phyloP scores from a whole-genome alignment of 1,140 invertebrate genomes.

The Copidosoma floridanum region DNA sequence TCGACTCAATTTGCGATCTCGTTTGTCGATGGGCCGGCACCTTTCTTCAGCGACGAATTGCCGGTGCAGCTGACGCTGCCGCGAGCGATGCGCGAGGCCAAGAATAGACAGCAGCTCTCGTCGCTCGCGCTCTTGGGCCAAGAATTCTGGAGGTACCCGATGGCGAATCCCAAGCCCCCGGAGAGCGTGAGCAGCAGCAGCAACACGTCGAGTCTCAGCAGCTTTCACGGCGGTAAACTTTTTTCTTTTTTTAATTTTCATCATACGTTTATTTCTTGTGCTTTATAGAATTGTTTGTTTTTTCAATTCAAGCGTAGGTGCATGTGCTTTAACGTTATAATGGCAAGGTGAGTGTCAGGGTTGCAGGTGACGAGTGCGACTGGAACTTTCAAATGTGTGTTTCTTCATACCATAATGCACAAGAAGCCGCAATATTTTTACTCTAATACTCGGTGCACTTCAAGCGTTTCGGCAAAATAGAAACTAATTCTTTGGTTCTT shows the following conservation, averaged over 20 bases:
- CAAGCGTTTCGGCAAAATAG: no score
- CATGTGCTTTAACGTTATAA: no score
- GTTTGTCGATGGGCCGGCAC: no score
- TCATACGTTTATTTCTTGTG: no score
- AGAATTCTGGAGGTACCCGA: slow-evolving; percentile 88
- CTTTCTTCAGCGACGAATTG: slow-evolving; percentile 92
- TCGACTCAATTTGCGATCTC: no score
- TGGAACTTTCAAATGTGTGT: no score
- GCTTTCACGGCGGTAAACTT: slow-evolving; percentile 50
- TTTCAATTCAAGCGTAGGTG: neutral
- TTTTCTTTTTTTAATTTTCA: slow-evolving; percentile 8
- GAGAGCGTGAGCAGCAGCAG: slow-evolving; percentile 49
- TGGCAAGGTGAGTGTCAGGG: no score
- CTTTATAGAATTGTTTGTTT: neutral
- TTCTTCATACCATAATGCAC: no score
- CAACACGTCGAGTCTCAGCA: slow-evolving; percentile 53
- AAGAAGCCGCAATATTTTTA: no score
- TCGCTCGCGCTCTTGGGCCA: slow-evolving; percentile 89
- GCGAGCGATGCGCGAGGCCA: slow-evolving; percentile 77
- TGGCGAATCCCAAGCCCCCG: slow-evolving; percentile 67
- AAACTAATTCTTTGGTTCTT: no score
- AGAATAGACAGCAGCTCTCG: slow-evolving; percentile 84
- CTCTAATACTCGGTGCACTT: no score
- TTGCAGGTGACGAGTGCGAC: no score
- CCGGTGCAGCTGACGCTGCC: slow-evolving; percentile 87